A percentile compares a stretch with the other conserved stretches of the same genome.
Conservation (phyloP, 2,888 invertebrate genomes). For the Drosophila borealis region DNA sequence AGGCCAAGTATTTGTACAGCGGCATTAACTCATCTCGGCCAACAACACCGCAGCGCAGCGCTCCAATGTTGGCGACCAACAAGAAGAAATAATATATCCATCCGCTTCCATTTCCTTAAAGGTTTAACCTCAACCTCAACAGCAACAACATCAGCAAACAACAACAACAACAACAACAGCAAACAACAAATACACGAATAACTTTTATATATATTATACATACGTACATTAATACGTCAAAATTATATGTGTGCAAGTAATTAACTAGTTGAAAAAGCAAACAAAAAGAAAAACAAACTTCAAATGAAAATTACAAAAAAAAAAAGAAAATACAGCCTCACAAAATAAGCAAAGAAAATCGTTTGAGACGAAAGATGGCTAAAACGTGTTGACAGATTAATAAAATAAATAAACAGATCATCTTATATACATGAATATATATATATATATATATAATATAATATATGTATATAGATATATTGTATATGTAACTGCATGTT, state of each 20-base stretch:
- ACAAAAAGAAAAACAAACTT: conserved; percentile 7
- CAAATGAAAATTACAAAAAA: conserved; percentile 16
- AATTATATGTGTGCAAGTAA: conserved; percentile 46
- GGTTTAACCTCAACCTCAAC: conserved; percentile 72
- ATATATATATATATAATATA: conserved; percentile 24
- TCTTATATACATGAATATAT: conserved; percentile 12
- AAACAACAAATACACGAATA: conserved; percentile 48
- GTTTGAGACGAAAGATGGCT: conserved; percentile 7
- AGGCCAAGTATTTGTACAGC: conserved; percentile 99
- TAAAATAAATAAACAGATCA: conserved; percentile 7
- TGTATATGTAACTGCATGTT: conserved; percentile 36
- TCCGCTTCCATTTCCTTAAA: conserved; percentile 85
- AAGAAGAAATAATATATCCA: conserved; percentile 85
- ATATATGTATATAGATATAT: conserved; percentile 27
- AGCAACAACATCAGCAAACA: conserved; percentile 33
- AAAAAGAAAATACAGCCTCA: background rate
- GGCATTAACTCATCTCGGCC: conserved; percentile 94
- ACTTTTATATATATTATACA: conserved; percentile 57
- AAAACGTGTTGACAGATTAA: conserved; percentile 20
- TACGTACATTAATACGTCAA: conserved; percentile 38
- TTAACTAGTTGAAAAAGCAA: conserved; percentile 40
- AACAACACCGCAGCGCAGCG: conserved; percentile 93
- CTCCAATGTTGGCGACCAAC: conserved; percentile 85
- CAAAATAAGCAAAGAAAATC: conserved; percentile 5
- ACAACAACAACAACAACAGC: conserved; percentile 22